A percentile compares a stretch with the other conserved stretches of the same genome.
These are phyloP conservation scores for Trachurus trachurus DNA, from an alignment of 2,797 vertebrate genomes.

Conservation along the genomic window DNA sequence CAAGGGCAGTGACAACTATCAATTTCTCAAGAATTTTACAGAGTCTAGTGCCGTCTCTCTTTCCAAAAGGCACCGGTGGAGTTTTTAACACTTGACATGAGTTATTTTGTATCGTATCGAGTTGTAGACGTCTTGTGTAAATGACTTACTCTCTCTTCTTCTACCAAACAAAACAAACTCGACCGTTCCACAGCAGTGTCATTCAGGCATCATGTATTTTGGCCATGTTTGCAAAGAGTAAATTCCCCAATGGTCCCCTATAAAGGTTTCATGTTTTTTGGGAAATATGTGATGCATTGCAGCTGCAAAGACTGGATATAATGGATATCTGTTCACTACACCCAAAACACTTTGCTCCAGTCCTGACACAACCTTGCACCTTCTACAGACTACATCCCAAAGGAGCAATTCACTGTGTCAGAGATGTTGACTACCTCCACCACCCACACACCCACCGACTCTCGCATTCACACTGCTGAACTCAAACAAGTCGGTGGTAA, in stretches of 20 bases:
- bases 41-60: neutral
- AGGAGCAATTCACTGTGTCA: constrained; percentile 78
- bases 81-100: neutral
- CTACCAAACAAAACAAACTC: neutral
- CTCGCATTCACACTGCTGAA: constrained; percentile 29
- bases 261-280: constrained; percentile 33
- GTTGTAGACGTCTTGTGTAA: neutral
- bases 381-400: constrained; percentile 75
- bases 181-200: neutral
- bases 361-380: constrained; percentile 82
- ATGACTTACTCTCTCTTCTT: constrained; percentile 1
- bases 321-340: constrained; percentile 83
- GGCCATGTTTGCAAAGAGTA: constrained; percentile 44
- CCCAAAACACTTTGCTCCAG: constrained; percentile 76
- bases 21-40: neutral
- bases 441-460: constrained; percentile 38
- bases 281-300: constrained; percentile 66
- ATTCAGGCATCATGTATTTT: constrained; percentile 40
- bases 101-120: neutral
- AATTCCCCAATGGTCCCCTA: constrained; percentile 33
- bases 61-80: neutral
- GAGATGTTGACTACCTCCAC: constrained; percentile 58
- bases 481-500: constrained; percentile 34
- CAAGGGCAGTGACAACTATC: neutral
- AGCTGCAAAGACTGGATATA: constrained; percentile 68